Evolutionary conservation across 1,140 invertebrate genomes (phyloP).

Genomic region (Thaumatotibia leucotreta): DNA sequence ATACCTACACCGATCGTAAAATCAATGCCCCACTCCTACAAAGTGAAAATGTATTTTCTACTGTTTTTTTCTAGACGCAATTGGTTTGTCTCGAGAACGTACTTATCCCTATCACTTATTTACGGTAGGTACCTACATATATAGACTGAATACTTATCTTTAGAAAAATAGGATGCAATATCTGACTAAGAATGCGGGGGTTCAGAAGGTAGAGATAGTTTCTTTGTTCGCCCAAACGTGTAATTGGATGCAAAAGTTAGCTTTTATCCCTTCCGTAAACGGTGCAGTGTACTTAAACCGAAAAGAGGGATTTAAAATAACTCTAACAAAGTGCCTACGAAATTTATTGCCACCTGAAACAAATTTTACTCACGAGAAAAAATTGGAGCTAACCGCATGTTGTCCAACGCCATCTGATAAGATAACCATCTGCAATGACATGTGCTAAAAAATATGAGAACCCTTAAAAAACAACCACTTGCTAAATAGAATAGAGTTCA

Average conservation of each 20-base stretch:
- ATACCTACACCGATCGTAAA: too few species aligned
- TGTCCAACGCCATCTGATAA: conserved; percentile 58
- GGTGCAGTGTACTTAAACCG: not conserved
- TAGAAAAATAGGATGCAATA: conserved; percentile 23
- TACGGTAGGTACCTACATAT: not conserved
- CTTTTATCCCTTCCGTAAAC: not conserved
- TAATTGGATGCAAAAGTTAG: conserved; percentile 50
- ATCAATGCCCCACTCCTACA: too few species aligned
- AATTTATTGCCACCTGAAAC: conserved; percentile 17
- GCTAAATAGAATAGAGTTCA: conserved; percentile 19
- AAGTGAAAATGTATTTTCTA: too few species aligned
- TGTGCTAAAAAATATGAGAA: conserved; percentile 37
- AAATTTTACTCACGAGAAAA: conserved; percentile 30
- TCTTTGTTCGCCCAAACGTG: conserved; percentile 53
- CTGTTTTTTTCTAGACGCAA: too few species aligned
- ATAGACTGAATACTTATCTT: not conserved
- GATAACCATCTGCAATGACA: conserved; percentile 50
- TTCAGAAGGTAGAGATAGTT: conserved; percentile 34
- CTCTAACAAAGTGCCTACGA: not conserved
- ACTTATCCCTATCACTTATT: too few species aligned
- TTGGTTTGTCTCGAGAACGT: too few species aligned
- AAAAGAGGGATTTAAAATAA: not conserved
- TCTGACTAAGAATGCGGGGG: conserved; percentile 32
- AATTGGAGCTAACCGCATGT: conserved; percentile 32
- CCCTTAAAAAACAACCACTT: conserved; percentile 13